Conservation (phyloP, 2,888 invertebrate species). For the Himalopsyche japonica region DNA sequence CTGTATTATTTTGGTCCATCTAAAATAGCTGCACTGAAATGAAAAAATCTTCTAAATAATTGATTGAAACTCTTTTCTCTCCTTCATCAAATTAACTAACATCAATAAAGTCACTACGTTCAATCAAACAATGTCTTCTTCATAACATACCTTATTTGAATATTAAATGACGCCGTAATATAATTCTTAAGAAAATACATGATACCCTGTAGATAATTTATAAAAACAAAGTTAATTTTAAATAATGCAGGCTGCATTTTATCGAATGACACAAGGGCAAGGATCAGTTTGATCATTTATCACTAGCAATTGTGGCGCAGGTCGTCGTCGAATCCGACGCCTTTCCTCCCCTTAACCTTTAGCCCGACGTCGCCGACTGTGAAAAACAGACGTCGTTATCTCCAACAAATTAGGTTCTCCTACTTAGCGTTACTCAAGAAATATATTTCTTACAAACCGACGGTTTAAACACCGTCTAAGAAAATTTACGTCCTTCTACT, state of each 20-base stretch:
- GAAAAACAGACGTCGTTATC: slow-evolving; percentile 32
- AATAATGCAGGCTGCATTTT: background rate
- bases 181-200: no score
- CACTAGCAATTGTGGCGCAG: background rate
- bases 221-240: background rate
- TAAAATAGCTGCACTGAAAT: no score
- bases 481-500: background rate
- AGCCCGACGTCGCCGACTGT: slow-evolving; percentile 6
- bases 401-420: slow-evolving; percentile 29
- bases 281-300: background rate
- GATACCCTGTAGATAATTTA: no score
- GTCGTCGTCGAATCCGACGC: background rate
- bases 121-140: no score
- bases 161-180: no score
- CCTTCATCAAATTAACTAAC: no score
- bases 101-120: no score
- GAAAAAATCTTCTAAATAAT: no score
- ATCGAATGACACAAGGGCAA: background rate
- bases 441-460: slow-evolving; percentile 4
- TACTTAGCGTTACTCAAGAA: background rate
- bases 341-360: slow-evolving; percentile 5
- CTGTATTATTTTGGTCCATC: no score
- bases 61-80: no score
- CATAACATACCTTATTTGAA: no score
- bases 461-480: background rate